A percentile compares a stretch with the other conserved stretches of the same genome.
These are phyloP conservation scores for Bellardia bayeri DNA, from an alignment of 2,888 invertebrate genomes.

Conservation along the genomic window DNA sequence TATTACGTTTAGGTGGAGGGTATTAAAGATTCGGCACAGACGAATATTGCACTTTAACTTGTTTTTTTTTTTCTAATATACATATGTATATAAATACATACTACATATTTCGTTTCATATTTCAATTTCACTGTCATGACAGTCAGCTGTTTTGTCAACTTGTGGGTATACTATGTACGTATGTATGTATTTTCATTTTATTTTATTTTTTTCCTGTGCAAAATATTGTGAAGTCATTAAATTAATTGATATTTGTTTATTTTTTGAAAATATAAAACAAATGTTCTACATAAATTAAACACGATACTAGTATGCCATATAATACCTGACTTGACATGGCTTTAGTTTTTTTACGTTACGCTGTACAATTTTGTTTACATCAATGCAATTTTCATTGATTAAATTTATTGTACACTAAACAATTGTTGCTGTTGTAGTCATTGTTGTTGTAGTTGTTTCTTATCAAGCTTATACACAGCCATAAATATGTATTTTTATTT, in stretches of 20 bases:
- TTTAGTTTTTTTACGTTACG: conserved; percentile 41
- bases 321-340: conserved; percentile 22
- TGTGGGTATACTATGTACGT: neutral
- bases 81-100: neutral
- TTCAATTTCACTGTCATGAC: conserved; percentile 8
- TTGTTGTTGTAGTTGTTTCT: too few species aligned
- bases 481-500: neutral
- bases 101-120: neutral
- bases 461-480: neutral
- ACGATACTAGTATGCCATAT: conserved; percentile 16
- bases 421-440: neutral
- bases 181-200: neutral
- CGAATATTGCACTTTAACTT: too few species aligned
- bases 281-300: neutral
- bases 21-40: too few species aligned
- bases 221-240: conserved; percentile 62
- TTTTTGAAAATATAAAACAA: conserved; percentile 28
- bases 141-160: conserved; percentile 41
- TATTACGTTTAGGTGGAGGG: too few species aligned
- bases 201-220: conserved; percentile 14
- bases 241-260: conserved; percentile 66
- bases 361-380: conserved; percentile 55
- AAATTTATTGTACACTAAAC: conserved; percentile 55
- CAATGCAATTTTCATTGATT: conserved; percentile 66
- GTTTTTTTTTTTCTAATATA: too few species aligned